Conservation (phyloP, 2,113 vertebrate genomes). For the Laterallus jamaicensis region DNA sequence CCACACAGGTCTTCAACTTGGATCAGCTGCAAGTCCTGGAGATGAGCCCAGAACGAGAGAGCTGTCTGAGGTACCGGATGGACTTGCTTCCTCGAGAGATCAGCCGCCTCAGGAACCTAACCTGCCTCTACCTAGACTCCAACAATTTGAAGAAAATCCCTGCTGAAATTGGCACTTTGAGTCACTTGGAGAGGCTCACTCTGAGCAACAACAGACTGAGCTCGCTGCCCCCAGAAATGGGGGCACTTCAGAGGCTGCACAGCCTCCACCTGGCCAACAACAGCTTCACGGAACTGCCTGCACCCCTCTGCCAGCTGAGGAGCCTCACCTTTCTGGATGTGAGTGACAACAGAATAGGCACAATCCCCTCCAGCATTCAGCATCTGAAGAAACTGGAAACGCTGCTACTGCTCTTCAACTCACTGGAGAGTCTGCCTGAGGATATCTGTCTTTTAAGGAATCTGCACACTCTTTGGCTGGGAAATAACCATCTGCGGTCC, state of each 20-base stretch:
- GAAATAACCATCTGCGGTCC: constrained; percentile 24
- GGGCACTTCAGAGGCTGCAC: constrained; percentile 43
- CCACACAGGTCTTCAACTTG: constrained; percentile 23
- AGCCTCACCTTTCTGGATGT: constrained; percentile 60
- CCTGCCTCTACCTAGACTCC: constrained; percentile 57
- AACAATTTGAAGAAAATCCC: constrained; percentile 63
- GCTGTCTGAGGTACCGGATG: constrained; percentile 52
- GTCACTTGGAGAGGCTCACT: constrained; percentile 50
- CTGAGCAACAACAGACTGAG: constrained; percentile 66
- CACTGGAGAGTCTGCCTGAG: background rate
- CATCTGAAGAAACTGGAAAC: constrained; percentile 55
- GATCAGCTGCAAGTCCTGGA: constrained; percentile 62
- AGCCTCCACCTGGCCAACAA: constrained; percentile 72
- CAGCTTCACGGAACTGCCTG: constrained; percentile 11
- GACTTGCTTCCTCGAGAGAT: constrained; percentile 51
- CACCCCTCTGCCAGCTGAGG: constrained; percentile 50
- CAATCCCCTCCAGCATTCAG: constrained; percentile 17
- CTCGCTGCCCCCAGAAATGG: constrained; percentile 23
- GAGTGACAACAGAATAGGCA: constrained; percentile 58
- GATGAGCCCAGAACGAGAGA: constrained; percentile 65
- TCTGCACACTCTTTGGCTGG: constrained; percentile 47
- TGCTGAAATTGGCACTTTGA: constrained; percentile 36
- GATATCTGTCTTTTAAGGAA: constrained; percentile 48
- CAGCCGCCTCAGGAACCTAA: constrained; percentile 28
- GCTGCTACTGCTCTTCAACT: constrained; percentile 50